Evolutionary conservation across 2,888 invertebrate genomes (phyloP), one percentile per base, ranked within the genome.

Genomic region (Caenorhabditis sinica): DNA sequence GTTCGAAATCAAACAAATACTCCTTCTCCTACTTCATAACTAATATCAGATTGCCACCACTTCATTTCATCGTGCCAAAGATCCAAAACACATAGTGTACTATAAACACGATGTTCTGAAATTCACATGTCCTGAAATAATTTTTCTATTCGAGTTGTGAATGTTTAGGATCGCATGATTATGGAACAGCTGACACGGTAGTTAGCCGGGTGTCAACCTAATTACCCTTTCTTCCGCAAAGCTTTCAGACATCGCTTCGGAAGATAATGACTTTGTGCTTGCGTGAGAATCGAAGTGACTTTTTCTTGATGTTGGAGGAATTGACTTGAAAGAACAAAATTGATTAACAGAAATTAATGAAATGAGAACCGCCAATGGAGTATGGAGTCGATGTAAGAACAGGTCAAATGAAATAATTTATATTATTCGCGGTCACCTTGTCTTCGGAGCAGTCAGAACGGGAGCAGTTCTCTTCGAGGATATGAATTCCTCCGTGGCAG

Each of bases 131-230:
- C 17, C 45, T 45, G 45, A 20, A 13, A 56, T 56, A 28, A 28
- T n/a, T 20, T 20, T 28, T 43, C 9, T 2, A n/a, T 17, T 36
- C 51, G 8, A 23, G 11, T 68, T 36, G 23, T 20, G n/a, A 30
- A 58, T 20, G 65, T 80, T 71, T 80, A 45, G 43, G 4, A 58
- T 40, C 77, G 53, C 69, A 71, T 71, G 77, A 72, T 58, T 36
- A 25, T 23, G 40, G 40, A 60, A 53, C 80, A 80, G 80, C 80
- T 80, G 80, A 65, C 80, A 49, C 13, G 36, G 66, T 72, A 72
- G 71, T 79, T 72, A 71, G 30, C 53, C 72, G 63, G 58, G 80
- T 80, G 80, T 80, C 72, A 72, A 72, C 23, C 80, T 60, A 72
- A 80, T 80, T 72, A 53, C 43, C 77, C 68, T 61, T 66, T 45